Percentiles rank a stretch among this genome's conserved stretches.
Conservation (phyloP, 1,140 invertebrate genomes). For the Nixonia krombeini region DNA sequence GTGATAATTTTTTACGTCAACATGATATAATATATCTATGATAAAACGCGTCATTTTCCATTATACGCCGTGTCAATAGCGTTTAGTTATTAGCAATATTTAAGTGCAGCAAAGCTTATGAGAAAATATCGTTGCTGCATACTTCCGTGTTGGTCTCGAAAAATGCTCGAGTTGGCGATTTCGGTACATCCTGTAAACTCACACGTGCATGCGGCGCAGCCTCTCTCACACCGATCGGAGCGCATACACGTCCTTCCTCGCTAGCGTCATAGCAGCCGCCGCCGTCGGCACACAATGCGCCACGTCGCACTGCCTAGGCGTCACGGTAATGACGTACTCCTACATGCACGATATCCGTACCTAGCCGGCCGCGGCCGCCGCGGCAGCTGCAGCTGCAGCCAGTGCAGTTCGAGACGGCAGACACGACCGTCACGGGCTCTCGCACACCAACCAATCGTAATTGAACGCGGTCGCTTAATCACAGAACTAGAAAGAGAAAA, state of each 20-base stretch:
- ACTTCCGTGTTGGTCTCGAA: too few species aligned
- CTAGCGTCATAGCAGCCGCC: conserved; percentile 2
- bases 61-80: too few species aligned
- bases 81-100: too few species aligned
- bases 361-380: conserved; percentile 24
- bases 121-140: too few species aligned
- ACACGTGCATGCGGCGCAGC: background rate
- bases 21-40: too few species aligned
- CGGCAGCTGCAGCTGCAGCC: conserved; percentile 48
- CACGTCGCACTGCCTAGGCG: conserved; percentile 60
- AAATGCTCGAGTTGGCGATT: conserved; percentile 1
- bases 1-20: too few species aligned
- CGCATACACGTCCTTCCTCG: conserved; percentile 13
- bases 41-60: too few species aligned
- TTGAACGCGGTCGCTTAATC: conserved; percentile 45
- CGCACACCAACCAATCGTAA: conserved; percentile 29
- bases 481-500: conserved; percentile 16
- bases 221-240: background rate
- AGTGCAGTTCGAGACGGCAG: conserved; percentile 31
- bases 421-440: conserved; percentile 17
- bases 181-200: conserved; percentile 13
- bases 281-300: conserved; percentile 56
- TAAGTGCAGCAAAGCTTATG: too few species aligned
- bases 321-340: conserved; percentile 66
- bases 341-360: conserved; percentile 49